Evolutionary conservation across 2,888 invertebrate species (phyloP).

Genomic region (Zygaena filipendulae): DNA sequence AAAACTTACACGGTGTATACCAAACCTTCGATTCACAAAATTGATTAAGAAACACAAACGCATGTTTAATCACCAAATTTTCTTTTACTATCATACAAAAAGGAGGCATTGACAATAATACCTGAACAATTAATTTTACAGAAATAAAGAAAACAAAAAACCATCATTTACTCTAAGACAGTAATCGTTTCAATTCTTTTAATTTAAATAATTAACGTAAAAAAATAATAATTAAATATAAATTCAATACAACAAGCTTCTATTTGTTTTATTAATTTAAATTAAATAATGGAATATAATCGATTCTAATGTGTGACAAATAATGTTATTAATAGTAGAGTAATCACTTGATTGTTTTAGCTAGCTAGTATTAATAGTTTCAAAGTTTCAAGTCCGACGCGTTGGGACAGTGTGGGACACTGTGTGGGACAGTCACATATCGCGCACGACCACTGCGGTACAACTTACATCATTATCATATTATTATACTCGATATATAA

Average conservation of each 20-base stretch:
- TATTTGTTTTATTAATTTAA: conserved; percentile 27
- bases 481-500: too few relatives aligned
- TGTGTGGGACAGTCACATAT: too few relatives aligned
- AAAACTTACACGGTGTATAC: too few relatives aligned
- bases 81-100: conserved; percentile 46
- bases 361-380: conserved; percentile 35
- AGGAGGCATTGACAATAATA: conserved; percentile 55
- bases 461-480: too few relatives aligned
- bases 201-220: conserved; percentile 61
- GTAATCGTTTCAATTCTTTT: conserved; percentile 45
- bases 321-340: too few relatives aligned
- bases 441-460: too few relatives aligned
- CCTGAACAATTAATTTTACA: too few relatives aligned
- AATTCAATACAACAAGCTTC: conserved; percentile 58
- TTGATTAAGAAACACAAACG: too few relatives aligned
- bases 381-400: too few relatives aligned
- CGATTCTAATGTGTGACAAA: conserved; percentile 40
- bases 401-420: too few relatives aligned
- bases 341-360: conserved; percentile 28
- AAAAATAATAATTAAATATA: conserved; percentile 59
- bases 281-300: conserved; percentile 64
- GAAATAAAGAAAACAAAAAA: conserved; percentile 38
- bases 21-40: too few relatives aligned
- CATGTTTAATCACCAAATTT: too few relatives aligned
- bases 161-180: conserved; percentile 52